Evolutionary conservation across 2,888 invertebrate genomes (phyloP), one percentile per base, ranked within the genome.

Genomic region (Dryococelus australis): DNA sequence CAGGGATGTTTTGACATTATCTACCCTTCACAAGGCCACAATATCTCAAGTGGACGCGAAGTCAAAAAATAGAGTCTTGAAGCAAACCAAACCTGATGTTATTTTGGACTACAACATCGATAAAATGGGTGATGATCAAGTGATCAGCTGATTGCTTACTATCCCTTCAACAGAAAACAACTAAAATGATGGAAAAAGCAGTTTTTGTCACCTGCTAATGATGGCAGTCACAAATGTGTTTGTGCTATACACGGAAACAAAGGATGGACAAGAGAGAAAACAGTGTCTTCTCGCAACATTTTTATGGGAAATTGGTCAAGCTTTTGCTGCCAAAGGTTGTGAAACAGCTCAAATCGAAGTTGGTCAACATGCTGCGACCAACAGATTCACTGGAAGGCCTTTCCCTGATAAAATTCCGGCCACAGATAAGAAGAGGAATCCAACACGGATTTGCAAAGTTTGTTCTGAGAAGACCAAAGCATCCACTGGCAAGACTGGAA

Each of bases 161-260:
- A 65, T 16, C 65, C 65, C 10, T 9, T 65, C 65, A 65, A 65
- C 13, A 13, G 65, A 65, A 65, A 65, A 65, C 65, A 65, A 24
- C 5, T 65, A 16, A 65, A 65, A 65, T 65, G 65, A 16, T 65
- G 65, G 65, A 65, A 65, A 16, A 65, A 65, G 65, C 20, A 12
- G 65, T 65, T 65, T 65, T 65, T 65, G n/a, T 20, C 65, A 65
- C 65, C 8, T 65, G 65, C 65, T 65, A 12, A 5, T 65, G 65
- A 65, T 65, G 65, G 65, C 65, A 65, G 65, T 65, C 5, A 65
- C 65, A 65, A 65, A 65, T 65, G 65, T 65, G 65, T 65, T 65
- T 65, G 24, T 65, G 10, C 13, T 65, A 5, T 65, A 65, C 65
- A 65, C 5, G 20, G 65, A 65, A 65, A 65, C 24, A 16, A 65